Conservation (phyloP, 1,140 invertebrate genomes). For the Cherax quadricarinatus region DNA sequence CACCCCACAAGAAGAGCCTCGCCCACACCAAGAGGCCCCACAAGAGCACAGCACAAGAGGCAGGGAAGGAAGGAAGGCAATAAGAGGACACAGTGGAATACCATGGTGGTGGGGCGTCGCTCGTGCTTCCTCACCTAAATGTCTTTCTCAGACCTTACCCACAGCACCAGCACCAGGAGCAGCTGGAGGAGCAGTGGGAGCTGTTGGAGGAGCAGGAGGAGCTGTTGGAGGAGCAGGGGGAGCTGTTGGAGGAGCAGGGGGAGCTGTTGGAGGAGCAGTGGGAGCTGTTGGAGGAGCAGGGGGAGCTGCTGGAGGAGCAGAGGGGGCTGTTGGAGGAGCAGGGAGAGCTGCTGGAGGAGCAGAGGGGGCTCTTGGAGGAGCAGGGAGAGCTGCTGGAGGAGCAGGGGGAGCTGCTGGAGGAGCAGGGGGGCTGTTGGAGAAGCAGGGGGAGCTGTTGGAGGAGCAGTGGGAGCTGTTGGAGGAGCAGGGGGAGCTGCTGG, state of each 20-base stretch:
- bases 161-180: background rate
- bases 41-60: background rate
- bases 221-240: background rate
- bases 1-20: background rate
- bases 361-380: background rate
- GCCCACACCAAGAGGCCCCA: background rate
- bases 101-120: constrained; percentile 38
- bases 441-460: too few relatives aligned
- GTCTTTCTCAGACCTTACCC: constrained; percentile 16
- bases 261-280: too few relatives aligned
- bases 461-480: background rate
- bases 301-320: background rate
- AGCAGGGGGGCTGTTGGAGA: too few relatives aligned
- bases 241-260: background rate
- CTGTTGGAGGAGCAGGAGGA: background rate
- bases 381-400: background rate
- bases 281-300: background rate
- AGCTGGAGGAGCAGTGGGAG: background rate
- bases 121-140: constrained; percentile 43
- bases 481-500: background rate
- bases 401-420: background rate
- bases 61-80: constrained; percentile 13
- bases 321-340: background rate
- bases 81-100: constrained; percentile 35
- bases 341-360: background rate